Conservation (phyloP, 2,797 vertebrate species). For the Salmo trutta region DNA sequence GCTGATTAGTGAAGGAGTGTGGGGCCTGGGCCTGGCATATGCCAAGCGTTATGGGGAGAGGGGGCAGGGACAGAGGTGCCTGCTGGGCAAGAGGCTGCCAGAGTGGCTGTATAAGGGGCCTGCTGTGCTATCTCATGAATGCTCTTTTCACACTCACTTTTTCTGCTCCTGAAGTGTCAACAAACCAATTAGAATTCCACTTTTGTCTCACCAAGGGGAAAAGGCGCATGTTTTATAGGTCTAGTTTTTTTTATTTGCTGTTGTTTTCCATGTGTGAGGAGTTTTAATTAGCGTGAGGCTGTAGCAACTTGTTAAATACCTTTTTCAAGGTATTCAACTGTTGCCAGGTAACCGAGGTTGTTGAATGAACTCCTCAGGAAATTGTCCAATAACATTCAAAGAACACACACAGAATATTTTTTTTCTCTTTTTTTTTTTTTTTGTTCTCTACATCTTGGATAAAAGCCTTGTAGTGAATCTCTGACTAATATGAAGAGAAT, state of each 20-base stretch:
- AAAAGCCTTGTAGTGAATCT: background rate
- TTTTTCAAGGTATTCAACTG: background rate
- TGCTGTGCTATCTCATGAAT: background rate
- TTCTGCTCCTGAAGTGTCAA: slow-evolving; percentile 19
- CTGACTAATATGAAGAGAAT: background rate
- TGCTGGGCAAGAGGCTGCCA: background rate
- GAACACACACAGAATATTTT: background rate
- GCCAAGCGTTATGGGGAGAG: background rate
- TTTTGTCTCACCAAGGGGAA: slow-evolving; percentile 10
- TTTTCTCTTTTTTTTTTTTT: background rate
- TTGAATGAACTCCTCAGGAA: slow-evolving; percentile 4
- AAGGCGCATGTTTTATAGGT: slow-evolving; percentile 22
- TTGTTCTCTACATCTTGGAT: background rate
- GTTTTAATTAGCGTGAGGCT: slow-evolving; percentile 26
- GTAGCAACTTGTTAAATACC: slow-evolving; percentile 26
- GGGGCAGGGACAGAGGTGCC: background rate
- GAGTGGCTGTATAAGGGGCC: background rate
- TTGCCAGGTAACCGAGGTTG: background rate
- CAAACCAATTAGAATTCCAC: slow-evolving; percentile 19
- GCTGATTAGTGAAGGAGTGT: background rate
- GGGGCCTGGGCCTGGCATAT: background rate
- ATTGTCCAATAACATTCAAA: background rate
- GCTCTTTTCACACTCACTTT: background rate
- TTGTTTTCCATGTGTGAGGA: slow-evolving; percentile 13
- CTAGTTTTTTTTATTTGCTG: slow-evolving; percentile 1